Conservation (phyloP, 2,888 invertebrate genomes). For the Scaptomyza flava region DNA sequence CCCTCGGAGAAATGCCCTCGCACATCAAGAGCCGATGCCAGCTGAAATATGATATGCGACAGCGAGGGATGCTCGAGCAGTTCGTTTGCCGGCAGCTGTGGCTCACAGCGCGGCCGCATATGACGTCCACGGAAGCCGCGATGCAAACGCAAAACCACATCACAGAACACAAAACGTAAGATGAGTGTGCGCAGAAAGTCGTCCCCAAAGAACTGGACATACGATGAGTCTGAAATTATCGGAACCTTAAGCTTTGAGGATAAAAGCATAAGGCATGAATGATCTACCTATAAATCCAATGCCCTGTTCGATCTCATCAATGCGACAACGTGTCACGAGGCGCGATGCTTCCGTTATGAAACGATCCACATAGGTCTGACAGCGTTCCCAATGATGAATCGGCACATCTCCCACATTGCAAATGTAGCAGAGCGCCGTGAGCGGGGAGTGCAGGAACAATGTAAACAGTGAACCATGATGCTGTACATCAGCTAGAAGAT, state of each 20-base stretch:
- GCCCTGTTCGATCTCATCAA: conserved; percentile 88
- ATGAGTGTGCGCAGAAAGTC: conserved; percentile 96
- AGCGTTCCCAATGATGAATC: conserved; percentile 95
- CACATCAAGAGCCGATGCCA: conserved; percentile 93
- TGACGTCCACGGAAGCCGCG: conserved; percentile 93
- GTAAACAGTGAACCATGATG: conserved; percentile 97
- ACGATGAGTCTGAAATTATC: conserved; percentile 86
- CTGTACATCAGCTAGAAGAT: conserved; percentile 88
- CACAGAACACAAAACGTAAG: conserved; percentile 96
- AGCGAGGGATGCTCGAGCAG: conserved; percentile 93
- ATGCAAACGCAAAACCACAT: conserved; percentile 94
- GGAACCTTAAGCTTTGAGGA: neutral
- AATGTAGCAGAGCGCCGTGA: conserved; percentile 95
- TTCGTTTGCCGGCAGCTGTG: conserved; percentile 93
- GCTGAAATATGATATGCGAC: conserved; percentile 91
- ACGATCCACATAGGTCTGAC: conserved; percentile 93
- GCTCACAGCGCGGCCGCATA: conserved; percentile 93
- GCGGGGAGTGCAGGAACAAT: conserved; percentile 96
- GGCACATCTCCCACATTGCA: conserved; percentile 94
- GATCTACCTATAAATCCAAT: conserved; percentile 84
- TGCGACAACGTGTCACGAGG: conserved; percentile 91
- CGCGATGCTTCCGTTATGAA: conserved; percentile 95
- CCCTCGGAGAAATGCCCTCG: conserved; percentile 85
- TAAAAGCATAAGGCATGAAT: no score
- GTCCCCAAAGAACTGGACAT: conserved; percentile 96